Evolutionary conservation across 1,140 invertebrate species (phyloP), one percentile per base, ranked within the genome.

Genomic region (Brachionus koreanus): DNA sequence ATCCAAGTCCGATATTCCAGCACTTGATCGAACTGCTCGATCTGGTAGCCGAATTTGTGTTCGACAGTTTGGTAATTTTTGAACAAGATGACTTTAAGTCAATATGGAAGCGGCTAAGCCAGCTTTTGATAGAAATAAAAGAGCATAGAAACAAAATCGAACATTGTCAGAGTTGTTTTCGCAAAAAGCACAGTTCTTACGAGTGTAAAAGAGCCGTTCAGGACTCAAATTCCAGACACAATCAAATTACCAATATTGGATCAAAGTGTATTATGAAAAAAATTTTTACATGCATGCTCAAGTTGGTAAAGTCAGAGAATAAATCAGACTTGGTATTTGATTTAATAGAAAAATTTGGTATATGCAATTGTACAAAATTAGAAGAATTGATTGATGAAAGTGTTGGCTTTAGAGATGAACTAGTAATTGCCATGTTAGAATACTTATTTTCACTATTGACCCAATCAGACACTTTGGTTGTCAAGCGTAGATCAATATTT

Each of bases 361-460:
- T 74, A 23, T 74, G 69, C 46, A 74, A 25, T 46, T 74, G 69
- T 74, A 23, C n/a, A 10, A 46, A 25, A 46, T 46, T 74, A 29
- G 39, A 74, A 7, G 69, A 74, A 19, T 74, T 74, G 7, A 74
- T 74, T 12, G 16, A 74, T 12, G 39, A 74, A 25, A 25, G 23
- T 13, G 12, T 43, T 46, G 39, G 43, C 10, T 74, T 43, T 46
- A 43, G 43, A 12, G 13, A 74, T 46, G 19, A 5, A 4, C 23
- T 74, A 49, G 43, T 23, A 10, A 12, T 43, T n/a, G 5, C 19
- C 23, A 35, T 46, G n/a, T 1, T 74, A 3, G 69, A 74, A 9
- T 72, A 74, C 46, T 46, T 74, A 74, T 46, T 74, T 74, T 74
- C 43, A 74, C 39, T 74, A 10, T 25, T 74, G 39, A 25, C 16